Evolutionary conservation across 2,113 vertebrate species (phyloP), one percentile per base, ranked within the genome.

Genomic region (Pygathrix nemaeus): DNA sequence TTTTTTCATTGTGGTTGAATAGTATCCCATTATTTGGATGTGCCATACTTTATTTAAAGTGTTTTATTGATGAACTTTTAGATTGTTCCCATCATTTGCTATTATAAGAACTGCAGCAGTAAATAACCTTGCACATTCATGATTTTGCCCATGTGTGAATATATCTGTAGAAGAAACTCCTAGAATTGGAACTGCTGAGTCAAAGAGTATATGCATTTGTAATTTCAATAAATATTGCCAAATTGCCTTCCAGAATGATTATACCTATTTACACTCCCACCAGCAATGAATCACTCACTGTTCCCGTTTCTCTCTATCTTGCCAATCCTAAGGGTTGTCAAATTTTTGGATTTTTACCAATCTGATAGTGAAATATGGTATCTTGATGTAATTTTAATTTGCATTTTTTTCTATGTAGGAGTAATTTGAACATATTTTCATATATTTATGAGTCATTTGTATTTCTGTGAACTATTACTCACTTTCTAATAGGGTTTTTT

Each of bases 281-380:
- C 94, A 97, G 96, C 95, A 88, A 82, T 97, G 98, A 98, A 79
- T 98, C 97, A 98, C 97, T 98, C 97, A 98, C 97, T 97, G 52
- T 93, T 98, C 97, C 85, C 52, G 27, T 90, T 97, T 95, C 91
- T 95, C 92, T 97, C 3, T 92, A 82, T 97, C 90, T 96, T 98
- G 97, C 97, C 98, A 98, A 97, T 84, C 76, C 85, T 90, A 95
- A 95, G 94, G 94, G 97, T 96, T 98, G 98, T 98, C 98, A 98
- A 98, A 97, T 98, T 97, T 95, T 96, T 98, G 97, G 97, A 97
- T 93, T 97, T 92, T 98, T 98, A 98, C 97, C 97, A 98, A 98
- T 79, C 78, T 85, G 95, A 97, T 98, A 98, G 97, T 97, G 93
- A 97, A 98, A 97, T 97, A 96, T 97, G 93, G 81, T 98, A 94